Percentiles rank a stretch among this genome's conserved stretches.
These are phyloP conservation scores for Gnatocerus cornutus DNA, from an alignment of 2,888 invertebrate genomes.

Conservation along the genomic window DNA sequence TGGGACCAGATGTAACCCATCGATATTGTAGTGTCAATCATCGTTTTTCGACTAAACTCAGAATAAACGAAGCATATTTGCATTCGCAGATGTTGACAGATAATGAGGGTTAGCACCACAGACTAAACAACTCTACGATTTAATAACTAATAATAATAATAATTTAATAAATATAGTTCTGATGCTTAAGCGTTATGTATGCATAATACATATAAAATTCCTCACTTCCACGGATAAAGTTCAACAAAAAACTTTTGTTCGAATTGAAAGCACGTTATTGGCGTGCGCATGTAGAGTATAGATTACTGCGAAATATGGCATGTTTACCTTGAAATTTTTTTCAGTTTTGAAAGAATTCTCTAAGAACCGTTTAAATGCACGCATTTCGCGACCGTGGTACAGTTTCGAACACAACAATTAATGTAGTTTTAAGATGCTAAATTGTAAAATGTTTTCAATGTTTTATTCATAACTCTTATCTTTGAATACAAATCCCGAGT, in stretches of 20 bases:
- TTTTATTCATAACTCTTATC: constrained; percentile 14
- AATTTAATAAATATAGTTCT: not conserved
- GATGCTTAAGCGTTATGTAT: not conserved
- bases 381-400: constrained; percentile 3
- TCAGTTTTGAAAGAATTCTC: not conserved
- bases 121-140: not conserved
- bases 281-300: constrained; percentile 14
- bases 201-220: no score
- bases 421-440: not conserved
- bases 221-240: no score
- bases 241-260: not conserved
- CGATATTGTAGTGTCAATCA: not conserved
- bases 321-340: constrained; percentile 25
- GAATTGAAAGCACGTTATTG: not conserved
- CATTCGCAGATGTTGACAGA: not conserved
- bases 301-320: constrained; percentile 24
- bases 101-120: not conserved
- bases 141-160: no score
- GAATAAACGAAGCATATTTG: not conserved
- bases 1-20: not conserved
- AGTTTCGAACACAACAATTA: constrained; percentile 16
- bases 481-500: constrained; percentile 10
- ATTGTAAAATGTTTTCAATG: constrained; percentile 7
- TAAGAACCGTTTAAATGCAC: constrained; percentile 19
- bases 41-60: not conserved